Evolutionary conservation across 30 jellyfish, hydroid and myxozoan species (phyloP).

Genomic region (Chrysaora quinquecirrha): DNA sequence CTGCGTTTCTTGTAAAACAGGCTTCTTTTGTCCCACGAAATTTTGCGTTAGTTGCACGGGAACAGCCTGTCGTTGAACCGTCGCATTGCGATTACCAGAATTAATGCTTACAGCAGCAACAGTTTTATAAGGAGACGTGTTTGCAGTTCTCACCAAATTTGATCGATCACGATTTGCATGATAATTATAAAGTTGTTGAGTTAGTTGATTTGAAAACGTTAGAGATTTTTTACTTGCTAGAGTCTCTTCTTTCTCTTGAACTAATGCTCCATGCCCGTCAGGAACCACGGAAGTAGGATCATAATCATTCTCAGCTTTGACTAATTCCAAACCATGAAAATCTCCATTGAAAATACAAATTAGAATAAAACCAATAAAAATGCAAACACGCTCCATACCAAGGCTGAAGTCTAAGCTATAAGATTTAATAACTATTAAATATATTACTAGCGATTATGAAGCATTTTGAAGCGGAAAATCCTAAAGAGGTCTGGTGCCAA

Average conservation of each 20-base stretch:
- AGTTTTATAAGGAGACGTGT: no score
- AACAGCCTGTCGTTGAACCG: no score
- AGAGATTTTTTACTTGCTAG: slow-evolving; percentile 35
- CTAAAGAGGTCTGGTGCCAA: slow-evolving; percentile 45
- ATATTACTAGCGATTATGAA: not conserved
- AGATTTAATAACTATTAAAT: not conserved
- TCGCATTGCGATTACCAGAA: no score
- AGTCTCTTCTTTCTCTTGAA: slow-evolving; percentile 57
- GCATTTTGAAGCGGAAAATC: not conserved
- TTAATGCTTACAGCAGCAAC: no score
- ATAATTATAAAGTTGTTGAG: slow-evolving; percentile 23
- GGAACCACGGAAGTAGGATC: slow-evolving; percentile 64
- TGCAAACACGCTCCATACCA: not conserved
- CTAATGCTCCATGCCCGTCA: slow-evolving; percentile 44
- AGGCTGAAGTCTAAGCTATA: not conserved
- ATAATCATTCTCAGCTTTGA: not conserved
- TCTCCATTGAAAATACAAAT: slow-evolving; percentile 12
- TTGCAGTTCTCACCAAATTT: no score
- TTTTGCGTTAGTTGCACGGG: no score
- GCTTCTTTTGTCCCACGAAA: no score
- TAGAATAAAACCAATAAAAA: no score
- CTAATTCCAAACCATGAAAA: not conserved
- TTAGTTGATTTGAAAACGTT: slow-evolving; percentile 5
- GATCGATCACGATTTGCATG: slow-evolving; percentile 49
- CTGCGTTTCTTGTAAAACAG: no score